phyloP scores from a whole-genome alignment of 1,140 invertebrate genomes.

The Eumeta japonica region DNA sequence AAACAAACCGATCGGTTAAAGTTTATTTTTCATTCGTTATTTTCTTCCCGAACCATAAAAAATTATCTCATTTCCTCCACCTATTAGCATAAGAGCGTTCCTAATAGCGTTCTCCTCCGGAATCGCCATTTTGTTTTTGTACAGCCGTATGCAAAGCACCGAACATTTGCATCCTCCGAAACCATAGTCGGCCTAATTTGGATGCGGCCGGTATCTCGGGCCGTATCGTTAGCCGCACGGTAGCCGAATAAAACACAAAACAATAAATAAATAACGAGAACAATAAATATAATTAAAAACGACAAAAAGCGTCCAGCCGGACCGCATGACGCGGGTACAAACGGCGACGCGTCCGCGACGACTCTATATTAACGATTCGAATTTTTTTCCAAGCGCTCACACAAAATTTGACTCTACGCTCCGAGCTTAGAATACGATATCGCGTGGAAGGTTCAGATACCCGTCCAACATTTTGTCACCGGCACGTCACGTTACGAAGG shows the following conservation, averaged over 20 bases:
- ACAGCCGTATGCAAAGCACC: constrained; percentile 33
- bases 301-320: constrained; percentile 45
- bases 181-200: constrained; percentile 47
- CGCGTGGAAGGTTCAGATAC: too few species aligned
- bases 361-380: constrained; percentile 32
- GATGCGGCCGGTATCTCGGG: constrained; percentile 37
- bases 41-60: too few species aligned
- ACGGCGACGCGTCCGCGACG: constrained; percentile 27
- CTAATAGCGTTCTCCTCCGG: constrained; percentile 25
- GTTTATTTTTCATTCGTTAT: too few species aligned
- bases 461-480: constrained; percentile 44
- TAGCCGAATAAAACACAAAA: constrained; percentile 43
- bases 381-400: constrained; percentile 11
- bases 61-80: too few species aligned
- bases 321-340: constrained; percentile 43
- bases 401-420: constrained; percentile 19
- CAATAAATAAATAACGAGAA: constrained; percentile 52
- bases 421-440: too few species aligned
- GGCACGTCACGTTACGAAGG: constrained; percentile 32
- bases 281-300: constrained; percentile 56
- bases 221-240: constrained; percentile 46
- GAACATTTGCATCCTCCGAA: constrained; percentile 44
- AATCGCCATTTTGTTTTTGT: constrained; percentile 26
- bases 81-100: constrained; percentile 14
- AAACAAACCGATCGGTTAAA: too few species aligned